Percentiles rank a stretch among this genome's conserved stretches.
Conservation (phyloP, 2,888 invertebrate genomes). For the Clusia tigrina region DNA sequence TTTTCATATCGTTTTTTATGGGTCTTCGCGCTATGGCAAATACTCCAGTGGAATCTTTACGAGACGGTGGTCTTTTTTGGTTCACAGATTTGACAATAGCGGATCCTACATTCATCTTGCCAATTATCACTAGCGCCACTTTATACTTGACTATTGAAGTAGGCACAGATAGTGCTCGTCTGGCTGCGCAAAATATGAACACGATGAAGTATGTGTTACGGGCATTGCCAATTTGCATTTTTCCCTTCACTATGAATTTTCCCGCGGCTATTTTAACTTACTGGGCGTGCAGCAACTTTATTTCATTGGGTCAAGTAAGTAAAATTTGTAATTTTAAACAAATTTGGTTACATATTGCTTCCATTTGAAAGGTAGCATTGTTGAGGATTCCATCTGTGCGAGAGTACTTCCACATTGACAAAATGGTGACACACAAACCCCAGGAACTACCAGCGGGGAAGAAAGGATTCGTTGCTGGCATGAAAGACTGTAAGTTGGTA, state of each 20-base stretch:
- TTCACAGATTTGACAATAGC: slow-evolving; percentile 89
- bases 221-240: slow-evolving; percentile 78
- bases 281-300: slow-evolving; percentile 88
- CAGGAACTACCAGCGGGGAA: slow-evolving; percentile 72
- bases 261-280: slow-evolving; percentile 88
- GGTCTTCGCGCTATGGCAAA: slow-evolving; percentile 88
- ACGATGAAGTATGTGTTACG: slow-evolving; percentile 78
- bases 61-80: slow-evolving; percentile 89
- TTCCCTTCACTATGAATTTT: slow-evolving; percentile 88
- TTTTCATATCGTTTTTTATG: slow-evolving; percentile 93
- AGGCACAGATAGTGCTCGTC: slow-evolving; percentile 77
- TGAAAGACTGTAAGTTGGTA: slow-evolving; percentile 76
- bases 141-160: slow-evolving; percentile 83
- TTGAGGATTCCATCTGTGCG: slow-evolving; percentile 79
- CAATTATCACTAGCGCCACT: slow-evolving; percentile 84
- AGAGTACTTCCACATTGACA: slow-evolving; percentile 78
- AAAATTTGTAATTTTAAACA: no score
- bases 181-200: slow-evolving; percentile 74
- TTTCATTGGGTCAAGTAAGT: slow-evolving; percentile 77
- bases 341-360: no score
- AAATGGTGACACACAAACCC: slow-evolving; percentile 68
- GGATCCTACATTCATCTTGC: slow-evolving; percentile 89
- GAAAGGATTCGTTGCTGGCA: slow-evolving; percentile 80
- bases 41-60: slow-evolving; percentile 89
- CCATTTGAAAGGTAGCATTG: slow-evolving; percentile 68